A percentile compares a stretch with the other conserved stretches of the same genome.
Evolutionary conservation across 2,888 invertebrate genomes (phyloP).

Genomic region (Chorisops tibialis): DNA sequence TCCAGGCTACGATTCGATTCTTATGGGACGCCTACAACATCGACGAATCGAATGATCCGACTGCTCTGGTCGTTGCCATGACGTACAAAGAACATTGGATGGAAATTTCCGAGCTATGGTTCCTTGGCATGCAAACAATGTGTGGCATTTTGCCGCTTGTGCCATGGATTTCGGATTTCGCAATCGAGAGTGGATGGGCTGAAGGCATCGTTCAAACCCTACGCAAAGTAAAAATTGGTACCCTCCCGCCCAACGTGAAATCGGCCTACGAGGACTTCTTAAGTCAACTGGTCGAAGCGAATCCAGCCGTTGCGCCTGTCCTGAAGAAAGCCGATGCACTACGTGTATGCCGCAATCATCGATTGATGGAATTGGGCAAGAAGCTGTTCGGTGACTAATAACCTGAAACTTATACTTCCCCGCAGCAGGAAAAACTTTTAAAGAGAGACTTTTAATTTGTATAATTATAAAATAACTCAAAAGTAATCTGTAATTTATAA

Average conservation of each 20-base stretch:
- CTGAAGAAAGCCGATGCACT: constrained; percentile 79
- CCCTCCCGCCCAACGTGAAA: constrained; percentile 77
- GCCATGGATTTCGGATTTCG: constrained; percentile 87
- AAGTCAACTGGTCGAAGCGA: constrained; percentile 78
- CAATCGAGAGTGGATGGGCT: constrained; percentile 91
- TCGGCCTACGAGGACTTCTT: constrained; percentile 89
- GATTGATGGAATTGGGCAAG: constrained; percentile 86
- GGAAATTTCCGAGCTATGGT: constrained; percentile 89
- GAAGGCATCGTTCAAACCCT: constrained; percentile 81
- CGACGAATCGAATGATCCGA: constrained; percentile 82
- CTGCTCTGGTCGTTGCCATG: constrained; percentile 77
- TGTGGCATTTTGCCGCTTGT: constrained; percentile 74
- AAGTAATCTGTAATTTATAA: too few relatives aligned
- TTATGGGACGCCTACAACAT: constrained; percentile 90
- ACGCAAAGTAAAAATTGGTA: constrained; percentile 77
- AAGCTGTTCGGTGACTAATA: constrained; percentile 78
- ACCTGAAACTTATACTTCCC: too few relatives aligned
- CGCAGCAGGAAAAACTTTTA: too few relatives aligned
- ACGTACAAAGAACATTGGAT: constrained; percentile 85
- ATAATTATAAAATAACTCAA: too few relatives aligned
- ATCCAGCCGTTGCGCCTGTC: constrained; percentile 68
- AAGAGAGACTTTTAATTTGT: too few relatives aligned
- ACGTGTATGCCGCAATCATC: constrained; percentile 79
- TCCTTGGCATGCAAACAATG: constrained; percentile 91
- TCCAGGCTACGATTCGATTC: constrained; percentile 84